A percentile compares a stretch with the other conserved stretches of the same genome.
Evolutionary conservation across 2,113 vertebrate genomes (phyloP).

Genomic region (Cygnus buccinator): DNA sequence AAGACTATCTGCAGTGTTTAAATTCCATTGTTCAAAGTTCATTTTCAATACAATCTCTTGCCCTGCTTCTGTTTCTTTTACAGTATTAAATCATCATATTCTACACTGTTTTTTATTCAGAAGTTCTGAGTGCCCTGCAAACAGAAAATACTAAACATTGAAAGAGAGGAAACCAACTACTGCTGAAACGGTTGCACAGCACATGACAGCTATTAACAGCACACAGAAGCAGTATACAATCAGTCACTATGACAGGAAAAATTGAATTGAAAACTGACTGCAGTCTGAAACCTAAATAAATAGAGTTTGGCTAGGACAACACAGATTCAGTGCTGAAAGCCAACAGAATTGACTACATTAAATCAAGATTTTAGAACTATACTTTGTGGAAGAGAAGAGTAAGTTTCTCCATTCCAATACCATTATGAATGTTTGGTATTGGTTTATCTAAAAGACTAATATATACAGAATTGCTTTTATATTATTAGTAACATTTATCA

Average conservation of each 20-base stretch:
- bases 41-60: neutral
- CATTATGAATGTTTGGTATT: neutral
- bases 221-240: neutral
- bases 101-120: neutral
- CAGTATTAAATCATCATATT: neutral
- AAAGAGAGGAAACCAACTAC: neutral
- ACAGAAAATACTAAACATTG: neutral
- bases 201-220: neutral
- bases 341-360: neutral
- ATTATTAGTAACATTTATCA: neutral
- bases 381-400: neutral
- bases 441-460: neutral
- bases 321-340: neutral
- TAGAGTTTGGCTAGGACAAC: neutral
- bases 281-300: neutral
- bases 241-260: neutral
- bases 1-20: neutral
- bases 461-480: neutral
- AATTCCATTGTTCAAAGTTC: neutral
- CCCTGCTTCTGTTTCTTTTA: neutral
- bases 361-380: neutral
- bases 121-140: neutral
- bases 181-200: neutral
- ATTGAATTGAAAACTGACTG: neutral
- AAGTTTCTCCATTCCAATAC: neutral